phyloP scores from a whole-genome alignment of 2,888 invertebrate species.

The Noctua fimbriata region DNA sequence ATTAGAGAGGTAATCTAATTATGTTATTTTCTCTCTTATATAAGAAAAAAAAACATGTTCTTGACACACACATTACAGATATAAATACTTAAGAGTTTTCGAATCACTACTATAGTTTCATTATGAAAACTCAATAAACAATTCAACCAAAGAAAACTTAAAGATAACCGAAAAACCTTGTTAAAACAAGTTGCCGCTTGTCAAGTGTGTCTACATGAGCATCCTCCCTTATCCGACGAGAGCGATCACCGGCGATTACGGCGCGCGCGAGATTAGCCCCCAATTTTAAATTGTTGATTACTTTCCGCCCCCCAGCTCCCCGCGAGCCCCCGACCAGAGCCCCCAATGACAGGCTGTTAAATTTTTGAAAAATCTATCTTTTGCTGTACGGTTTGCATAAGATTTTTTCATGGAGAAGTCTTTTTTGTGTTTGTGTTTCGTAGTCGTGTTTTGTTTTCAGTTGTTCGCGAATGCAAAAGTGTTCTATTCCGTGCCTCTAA shows the following conservation, averaged over 20 bases:
- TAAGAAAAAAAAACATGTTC: not conserved
- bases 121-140: not conserved
- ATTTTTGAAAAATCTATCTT: slow-evolving; percentile 81
- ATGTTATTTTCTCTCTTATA: not conserved
- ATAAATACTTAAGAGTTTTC: not conserved
- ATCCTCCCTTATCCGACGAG: slow-evolving; percentile 69
- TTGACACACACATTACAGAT: not conserved
- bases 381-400: slow-evolving; percentile 63
- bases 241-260: slow-evolving; percentile 85
- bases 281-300: slow-evolving; percentile 90
- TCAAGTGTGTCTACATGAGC: slow-evolving; percentile 54
- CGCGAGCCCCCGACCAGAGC: slow-evolving; percentile 53
- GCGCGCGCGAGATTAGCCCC: slow-evolving; percentile 83
- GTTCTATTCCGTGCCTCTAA: not conserved
- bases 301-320: slow-evolving; percentile 75
- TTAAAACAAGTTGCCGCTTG: slow-evolving; percentile 44
- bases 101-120: not conserved
- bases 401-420: not conserved
- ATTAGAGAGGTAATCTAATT: not conserved
- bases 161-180: slow-evolving; percentile 13
- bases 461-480: not conserved
- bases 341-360: slow-evolving; percentile 84
- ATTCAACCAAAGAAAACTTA: not conserved
- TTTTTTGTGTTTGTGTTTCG: not conserved
- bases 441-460: not conserved